Evolutionary conservation across 2,797 vertebrate genomes (phyloP), one percentile per base, ranked within the genome.

Genomic region (Allobates femoralis): DNA sequence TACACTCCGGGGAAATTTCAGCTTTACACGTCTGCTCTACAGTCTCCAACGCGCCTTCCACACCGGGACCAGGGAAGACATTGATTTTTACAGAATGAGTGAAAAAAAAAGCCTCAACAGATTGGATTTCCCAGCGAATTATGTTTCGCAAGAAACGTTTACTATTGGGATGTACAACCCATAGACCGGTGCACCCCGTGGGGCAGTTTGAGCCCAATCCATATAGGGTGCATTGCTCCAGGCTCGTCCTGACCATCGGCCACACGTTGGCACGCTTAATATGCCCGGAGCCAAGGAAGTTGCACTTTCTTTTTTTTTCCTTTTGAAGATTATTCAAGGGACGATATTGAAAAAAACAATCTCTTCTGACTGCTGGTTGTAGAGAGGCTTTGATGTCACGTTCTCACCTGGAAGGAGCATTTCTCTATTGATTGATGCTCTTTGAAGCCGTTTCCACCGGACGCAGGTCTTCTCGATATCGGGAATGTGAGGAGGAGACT

Each of bases 361-460:
- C n/a, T n/a, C 1, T 73, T 75, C 30, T 30, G 30, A 69, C 55
- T 81, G 23, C 84, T 10, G 0, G 16, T 80, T 5, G 1, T 76
- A 23, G 30, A 79, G 80, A 78, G 21, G 11, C 73, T 85, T 89
- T 89, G 79, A 83, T 83, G 79, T 66, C 30, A 71, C 58, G 56
- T 11, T 37, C 56, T 86, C 76, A 86, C 77, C 85, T 84, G 87
- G 56, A 83, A 83, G 89, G 81, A 50, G 26, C 62, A 3, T n/a
- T 4, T 32, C 5, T 78, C 10, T 53, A n/a, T 46, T 88, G 4
- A 82, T 77, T 75, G 6, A 80, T 74, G 79, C 41, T 16, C 81
- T 87, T 84, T 87, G 81, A 84, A 87, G 81, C 26, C 2, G 46
- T 7, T 69, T 32, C 21, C 26, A 8, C 62, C 30, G 60, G 19